A percentile compares a stretch with the other conserved stretches of the same genome.
phyloP scores from a whole-genome alignment of 2,797 vertebrate species.

The Micrastur ruficollis region DNA sequence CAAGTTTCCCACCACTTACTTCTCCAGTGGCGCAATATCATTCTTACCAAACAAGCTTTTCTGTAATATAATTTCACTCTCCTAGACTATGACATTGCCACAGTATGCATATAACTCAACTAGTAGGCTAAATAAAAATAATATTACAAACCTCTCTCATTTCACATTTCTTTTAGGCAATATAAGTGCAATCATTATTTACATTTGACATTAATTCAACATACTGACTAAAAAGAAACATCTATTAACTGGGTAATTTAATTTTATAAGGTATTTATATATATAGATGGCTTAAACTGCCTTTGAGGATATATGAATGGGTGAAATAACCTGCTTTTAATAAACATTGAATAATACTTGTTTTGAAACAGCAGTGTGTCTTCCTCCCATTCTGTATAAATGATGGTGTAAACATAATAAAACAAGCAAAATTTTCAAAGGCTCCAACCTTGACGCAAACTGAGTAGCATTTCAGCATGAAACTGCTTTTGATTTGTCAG shows the following conservation, averaged over 20 bases:
- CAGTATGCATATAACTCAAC: neutral
- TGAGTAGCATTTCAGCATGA: neutral
- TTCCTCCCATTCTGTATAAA: neutral
- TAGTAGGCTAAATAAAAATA: neutral
- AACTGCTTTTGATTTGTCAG: neutral
- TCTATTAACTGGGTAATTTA: neutral
- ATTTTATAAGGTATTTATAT: neutral
- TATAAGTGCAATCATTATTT: neutral
- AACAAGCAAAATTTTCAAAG: neutral
- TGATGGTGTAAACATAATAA: neutral
- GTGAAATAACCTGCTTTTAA: neutral
- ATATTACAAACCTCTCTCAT: neutral
- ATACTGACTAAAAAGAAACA: neutral
- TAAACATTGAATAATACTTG: neutral
- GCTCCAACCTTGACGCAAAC: neutral
- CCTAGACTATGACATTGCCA: neutral
- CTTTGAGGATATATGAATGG: neutral
- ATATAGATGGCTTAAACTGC: neutral
- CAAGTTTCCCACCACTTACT: neutral
- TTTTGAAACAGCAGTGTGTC: neutral
- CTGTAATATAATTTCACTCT: neutral
- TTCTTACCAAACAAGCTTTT: neutral
- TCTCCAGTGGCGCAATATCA: neutral
- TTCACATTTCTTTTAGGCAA: neutral
- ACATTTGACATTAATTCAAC: neutral